Percentiles rank a stretch among this genome's conserved stretches.
These are phyloP conservation scores for Clunio marinus DNA, from an alignment of 2,888 invertebrate genomes.

Conservation along the genomic window DNA sequence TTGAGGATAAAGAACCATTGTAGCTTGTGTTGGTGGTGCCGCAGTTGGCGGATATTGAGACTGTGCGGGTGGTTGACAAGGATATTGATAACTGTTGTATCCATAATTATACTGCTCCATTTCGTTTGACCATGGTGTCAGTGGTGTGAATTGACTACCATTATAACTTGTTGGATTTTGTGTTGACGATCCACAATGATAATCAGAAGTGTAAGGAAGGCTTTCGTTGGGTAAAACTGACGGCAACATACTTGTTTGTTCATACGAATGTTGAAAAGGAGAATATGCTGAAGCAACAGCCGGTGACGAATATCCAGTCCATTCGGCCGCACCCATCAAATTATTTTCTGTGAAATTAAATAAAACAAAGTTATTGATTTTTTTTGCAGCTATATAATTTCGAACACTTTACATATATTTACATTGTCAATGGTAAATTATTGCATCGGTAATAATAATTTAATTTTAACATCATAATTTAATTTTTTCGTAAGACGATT, in stretches of 20 bases:
- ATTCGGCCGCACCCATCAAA: constrained; percentile 60
- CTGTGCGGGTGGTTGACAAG: constrained; percentile 52
- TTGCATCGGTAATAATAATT: constrained; percentile 25
- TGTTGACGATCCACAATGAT: constrained; percentile 6
- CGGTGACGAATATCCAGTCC: constrained; percentile 57
- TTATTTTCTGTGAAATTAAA: constrained; percentile 54
- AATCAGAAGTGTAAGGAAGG: constrained; percentile 14
- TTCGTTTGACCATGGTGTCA: constrained; percentile 49
- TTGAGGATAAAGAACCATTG: constrained; percentile 73
- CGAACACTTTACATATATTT: neutral
- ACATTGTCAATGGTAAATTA: constrained; percentile 10
- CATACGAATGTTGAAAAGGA: constrained; percentile 45
- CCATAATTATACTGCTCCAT: constrained; percentile 50
- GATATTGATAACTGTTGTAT: constrained; percentile 70
- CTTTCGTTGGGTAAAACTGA: constrained; percentile 25
- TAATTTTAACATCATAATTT: constrained; percentile 15
- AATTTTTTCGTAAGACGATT: too few species aligned
- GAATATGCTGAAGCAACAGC: constrained; percentile 54
- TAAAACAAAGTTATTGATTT: neutral
- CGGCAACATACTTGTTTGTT: constrained; percentile 26
- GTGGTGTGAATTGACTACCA: constrained; percentile 44
- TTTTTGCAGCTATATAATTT: constrained; percentile 14
- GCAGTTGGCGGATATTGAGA: constrained; percentile 46
- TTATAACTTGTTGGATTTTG: constrained; percentile 11
- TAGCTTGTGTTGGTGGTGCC: constrained; percentile 51